Base-by-base conservation (phyloP, 2,888 invertebrate genomes). In the Callyntrura sp. region DNA sequence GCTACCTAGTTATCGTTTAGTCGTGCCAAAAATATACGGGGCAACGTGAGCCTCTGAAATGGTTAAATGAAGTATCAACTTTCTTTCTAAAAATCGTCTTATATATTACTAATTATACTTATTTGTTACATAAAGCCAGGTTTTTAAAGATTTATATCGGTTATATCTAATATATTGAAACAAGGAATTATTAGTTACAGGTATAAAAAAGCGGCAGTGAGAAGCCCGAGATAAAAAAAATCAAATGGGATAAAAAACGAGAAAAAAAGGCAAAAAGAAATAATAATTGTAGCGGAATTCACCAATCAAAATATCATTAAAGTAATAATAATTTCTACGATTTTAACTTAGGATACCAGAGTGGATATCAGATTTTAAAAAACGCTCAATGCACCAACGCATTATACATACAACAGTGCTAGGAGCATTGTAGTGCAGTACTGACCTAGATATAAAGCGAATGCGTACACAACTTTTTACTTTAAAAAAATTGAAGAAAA, bases 381-480 rank as follows among this genome's bases (percentile, higher is more conserved):
- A 35, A 35, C 6, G 35, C 6, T 35, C 8, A 55, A 55, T 76
- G 55, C 35, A 55, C 17, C 1, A 78, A 25, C 28, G 55, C 78
- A 17, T 35, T 43, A 78, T 35, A 55, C 28, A 17, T 17, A 55
- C 35, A 11, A 1, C 11, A 28, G n/a, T 45, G 9, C 5, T 23
- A 14, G 8, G n/a, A 43, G 11, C n/a, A 28, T 5, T 55, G 73
- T n/a, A 35, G 12, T 48, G 43, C 20, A 45, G 8, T 23, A 28
- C 17, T 78, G 78, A 78, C 78, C 78, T 25, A 78, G 78, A 28
- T 78, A 78, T 62, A 6, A 6, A 57, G 68, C n/a, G 68, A 68
- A 68, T 28, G 68, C 2, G 35, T 35, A 35, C n/a, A n/a, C n/a
- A n/a, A n/a, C n/a, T n/a, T n/a, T n/a, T n/a, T n/a, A 68, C 6